Base-by-base conservation (phyloP, 2,888 invertebrate genomes). In the Meliscaeva auricollis region DNA sequence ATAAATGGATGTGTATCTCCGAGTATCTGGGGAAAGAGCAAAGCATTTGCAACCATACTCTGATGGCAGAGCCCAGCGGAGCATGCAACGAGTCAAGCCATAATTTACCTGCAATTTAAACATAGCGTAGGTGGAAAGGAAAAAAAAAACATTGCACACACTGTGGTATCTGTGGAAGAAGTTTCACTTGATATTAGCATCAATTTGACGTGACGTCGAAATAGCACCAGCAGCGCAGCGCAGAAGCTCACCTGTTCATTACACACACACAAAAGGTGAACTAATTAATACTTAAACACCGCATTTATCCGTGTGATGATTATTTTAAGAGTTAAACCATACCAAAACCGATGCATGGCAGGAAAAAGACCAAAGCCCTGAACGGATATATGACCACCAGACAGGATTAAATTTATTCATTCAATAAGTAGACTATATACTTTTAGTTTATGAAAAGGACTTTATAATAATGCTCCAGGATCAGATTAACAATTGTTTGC, bases 401-500 rank as follows among this genome's bases (percentile, higher is more conserved):
- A 32, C 22, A 32, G 64, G 44, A 54, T 74, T 41, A 54, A 7
- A 41, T 11, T 17, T 9, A 46, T 54, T 77, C 83, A 58, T 66
- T 76, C 70, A 68, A 68, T 38, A 58, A 56, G 6, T 41, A 60
- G 41, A 52, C 17, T 32, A 73, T 26, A n/a, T n/a, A n/a, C 26
- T 26, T 26, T 26, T n/a, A n/a, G 56, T 52, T 38, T 17, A 1
- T 20, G 38, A 26, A 38, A 20, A 20, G 41, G 56, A 60, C 75
- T 54, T 32, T 22, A 44, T 4, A 9, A 38, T n/a, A n/a, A n/a
- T n/a, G 11, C 41, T 73, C 20, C 17, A 13, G 72, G 58, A 68
- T 72, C 46, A 80, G 84, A 84, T 84, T 80, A 75, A 38, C 66
- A 75, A 76, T 84, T 84, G 80, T 79, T 32, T 72, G 64, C 79